Evolutionary conservation across 2,113 vertebrate species (phyloP).

Genomic region (Calidris pygmaea): DNA sequence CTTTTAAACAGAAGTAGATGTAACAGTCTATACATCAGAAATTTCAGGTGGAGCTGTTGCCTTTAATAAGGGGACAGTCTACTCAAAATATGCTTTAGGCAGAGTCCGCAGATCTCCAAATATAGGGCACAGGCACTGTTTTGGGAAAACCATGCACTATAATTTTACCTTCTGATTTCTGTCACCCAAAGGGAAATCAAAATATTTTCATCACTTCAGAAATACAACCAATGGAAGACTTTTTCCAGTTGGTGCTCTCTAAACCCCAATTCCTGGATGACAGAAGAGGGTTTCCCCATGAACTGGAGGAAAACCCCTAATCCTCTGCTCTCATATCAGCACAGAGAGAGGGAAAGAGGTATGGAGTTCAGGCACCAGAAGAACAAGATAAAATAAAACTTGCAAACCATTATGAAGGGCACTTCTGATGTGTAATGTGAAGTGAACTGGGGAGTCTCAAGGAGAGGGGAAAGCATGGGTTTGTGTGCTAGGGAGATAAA

Average conservation of each 20-base stretch:
- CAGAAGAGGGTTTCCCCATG: background rate
- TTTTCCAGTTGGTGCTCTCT: background rate
- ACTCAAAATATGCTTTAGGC: background rate
- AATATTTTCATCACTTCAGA: background rate
- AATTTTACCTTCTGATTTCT: background rate
- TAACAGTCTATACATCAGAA: background rate
- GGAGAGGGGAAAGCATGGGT: background rate
- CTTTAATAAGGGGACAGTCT: background rate
- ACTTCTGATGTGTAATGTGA: background rate
- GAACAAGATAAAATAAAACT: background rate
- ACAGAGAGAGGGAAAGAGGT: background rate
- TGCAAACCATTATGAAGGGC: background rate
- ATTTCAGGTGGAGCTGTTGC: background rate
- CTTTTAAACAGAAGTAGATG: background rate
- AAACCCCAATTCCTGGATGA: background rate
- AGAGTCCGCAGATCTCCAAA: background rate
- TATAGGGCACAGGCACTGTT: fast-evolving
- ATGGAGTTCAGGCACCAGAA: background rate
- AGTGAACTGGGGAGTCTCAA: background rate
- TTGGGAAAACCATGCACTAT: background rate
- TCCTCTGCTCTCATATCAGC: background rate
- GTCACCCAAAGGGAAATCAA: background rate
- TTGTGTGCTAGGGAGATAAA: background rate
- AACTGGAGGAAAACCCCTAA: background rate
- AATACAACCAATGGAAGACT: background rate